These are phyloP conservation scores for Mormyrus lacerda DNA, from an alignment of 2,113 vertebrate genomes.

Conservation along the genomic window DNA sequence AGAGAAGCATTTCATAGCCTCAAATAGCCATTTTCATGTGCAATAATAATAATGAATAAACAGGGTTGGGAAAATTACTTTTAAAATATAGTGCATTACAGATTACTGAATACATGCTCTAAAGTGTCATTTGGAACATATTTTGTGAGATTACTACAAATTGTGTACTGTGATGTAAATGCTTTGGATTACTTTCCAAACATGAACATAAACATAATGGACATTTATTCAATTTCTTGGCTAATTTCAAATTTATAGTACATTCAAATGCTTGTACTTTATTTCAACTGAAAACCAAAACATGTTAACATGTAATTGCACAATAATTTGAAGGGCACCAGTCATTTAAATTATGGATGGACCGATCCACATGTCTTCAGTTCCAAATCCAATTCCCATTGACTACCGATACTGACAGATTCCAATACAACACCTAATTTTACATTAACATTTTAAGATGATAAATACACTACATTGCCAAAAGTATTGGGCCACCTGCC, in stretches of 20 bases:
- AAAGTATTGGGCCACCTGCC: no score
- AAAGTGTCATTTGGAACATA: neutral
- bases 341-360: neutral
- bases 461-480: no score
- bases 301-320: neutral
- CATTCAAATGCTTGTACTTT: neutral
- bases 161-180: neutral
- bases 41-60: neutral
- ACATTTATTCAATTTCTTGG: neutral
- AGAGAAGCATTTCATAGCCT: neutral
- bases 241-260: neutral
- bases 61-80: neutral
- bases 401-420: no score
- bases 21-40: neutral
- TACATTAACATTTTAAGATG: no score
- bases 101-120: neutral
- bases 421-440: no score
- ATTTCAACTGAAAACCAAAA: neutral
- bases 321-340: neutral
- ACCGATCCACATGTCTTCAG: no score
- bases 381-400: no score
- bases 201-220: no score
- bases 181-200: neutral
- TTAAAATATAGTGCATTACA: neutral
- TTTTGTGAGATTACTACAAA: neutral